Evolutionary conservation across 2,888 invertebrate species (phyloP), one percentile per base, ranked within the genome.

Genomic region (Leptopterna dolabrata): DNA sequence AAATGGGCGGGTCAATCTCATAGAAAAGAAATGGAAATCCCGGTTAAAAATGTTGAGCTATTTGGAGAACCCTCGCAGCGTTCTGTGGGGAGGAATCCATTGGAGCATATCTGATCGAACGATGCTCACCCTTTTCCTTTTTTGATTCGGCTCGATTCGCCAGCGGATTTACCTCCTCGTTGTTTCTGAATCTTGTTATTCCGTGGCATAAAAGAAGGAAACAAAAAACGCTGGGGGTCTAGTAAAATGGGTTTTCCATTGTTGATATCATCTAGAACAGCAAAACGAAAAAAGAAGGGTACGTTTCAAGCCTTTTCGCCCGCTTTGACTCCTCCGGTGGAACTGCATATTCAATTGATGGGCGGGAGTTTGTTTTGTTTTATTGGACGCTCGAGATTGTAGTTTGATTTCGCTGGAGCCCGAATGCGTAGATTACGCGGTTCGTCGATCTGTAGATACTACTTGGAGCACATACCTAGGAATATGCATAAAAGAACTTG

Each of bases 81-180:
- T 51, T 51, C 51, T 51, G n/a, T 71, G 27, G 71, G 71, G 71
- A 30, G 30, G 14, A 19, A 73, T n/a, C 36, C 36, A 73, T 30
- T 30, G 36, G 73, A 73, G 73, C 73, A 36, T 73, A 41, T 73
- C 73, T 36, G 30, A 73, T 73, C 73, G 73, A 36, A 73, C 73
- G 41, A 73, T 36, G 30, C 36, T 36, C 73, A 73, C 41, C 73
- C 63, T 36, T 63, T 63, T 63, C n/a, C n/a, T 55, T 63, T 63
- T 63, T 63, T 63, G 63, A 63, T 63, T 63, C 63, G 63, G 24
- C 63, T 63, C 24, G 63, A 63, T 63, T 63, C 27, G 27, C 63
- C 63, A 63, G 24, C 63, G 63, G 63, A 63, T 63, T 63, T 63
- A 63, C 63, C 63, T 63, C 63, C 63, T 63, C 63, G 63, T 63